These are phyloP conservation scores for Sceliomorpha sp. DNA, from an alignment of 2,888 invertebrate species.

Conservation along the genomic window DNA sequence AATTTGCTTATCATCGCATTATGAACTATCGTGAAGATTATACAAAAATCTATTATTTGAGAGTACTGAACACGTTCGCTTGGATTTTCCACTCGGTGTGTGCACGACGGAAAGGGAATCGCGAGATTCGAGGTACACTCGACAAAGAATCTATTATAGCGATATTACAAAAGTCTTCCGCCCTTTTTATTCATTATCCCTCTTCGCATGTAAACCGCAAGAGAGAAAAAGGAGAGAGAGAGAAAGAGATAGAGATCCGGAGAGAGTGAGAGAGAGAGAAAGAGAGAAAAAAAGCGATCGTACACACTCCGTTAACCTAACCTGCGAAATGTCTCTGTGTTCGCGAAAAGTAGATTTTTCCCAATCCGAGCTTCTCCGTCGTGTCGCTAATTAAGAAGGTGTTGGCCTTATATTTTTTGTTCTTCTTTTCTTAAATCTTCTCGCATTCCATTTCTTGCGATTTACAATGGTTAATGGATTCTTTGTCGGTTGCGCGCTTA, in stretches of 20 bases:
- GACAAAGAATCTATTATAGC: constrained; percentile 50
- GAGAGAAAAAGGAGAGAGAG: constrained; percentile 43
- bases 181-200: constrained; percentile 32
- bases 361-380: constrained; percentile 12
- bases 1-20: too few relatives aligned
- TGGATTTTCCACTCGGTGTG: constrained; percentile 20
- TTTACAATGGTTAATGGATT: constrained; percentile 52
- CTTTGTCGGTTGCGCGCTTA: constrained; percentile 53
- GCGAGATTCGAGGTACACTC: constrained; percentile 52
- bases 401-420: neutral
- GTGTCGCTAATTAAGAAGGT: constrained; percentile 1
- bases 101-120: constrained; percentile 21
- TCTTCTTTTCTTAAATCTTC: constrained; percentile 28
- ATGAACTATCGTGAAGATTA: too few relatives aligned
- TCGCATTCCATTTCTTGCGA: constrained; percentile 55
- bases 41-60: too few relatives aligned
- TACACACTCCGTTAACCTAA: constrained; percentile 35
- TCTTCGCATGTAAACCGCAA: constrained; percentile 50
- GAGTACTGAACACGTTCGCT: constrained; percentile 17
- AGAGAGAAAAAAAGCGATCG: constrained; percentile 34
- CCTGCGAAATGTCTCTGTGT: constrained; percentile 25
- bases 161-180: constrained; percentile 42
- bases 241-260: too few relatives aligned
- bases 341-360: constrained; percentile 9
- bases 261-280: constrained; percentile 46